Evolutionary conservation across 2,113 vertebrate species (phyloP), one percentile per base, ranked within the genome.

Genomic region (Sigmodon hispidus): DNA sequence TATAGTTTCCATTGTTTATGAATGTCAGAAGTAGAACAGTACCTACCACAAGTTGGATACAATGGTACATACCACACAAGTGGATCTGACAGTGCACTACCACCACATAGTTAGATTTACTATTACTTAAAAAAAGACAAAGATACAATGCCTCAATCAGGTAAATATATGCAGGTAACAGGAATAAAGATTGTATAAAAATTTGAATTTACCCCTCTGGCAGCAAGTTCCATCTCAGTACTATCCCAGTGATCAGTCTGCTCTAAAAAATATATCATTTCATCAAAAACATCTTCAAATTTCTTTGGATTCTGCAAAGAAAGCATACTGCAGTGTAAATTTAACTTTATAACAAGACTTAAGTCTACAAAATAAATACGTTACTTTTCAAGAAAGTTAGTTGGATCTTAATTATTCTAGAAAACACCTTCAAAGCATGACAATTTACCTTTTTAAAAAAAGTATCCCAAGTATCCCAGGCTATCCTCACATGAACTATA

Each of bases 221-320:
- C 98, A 92, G 99, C 98, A 95, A 99, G 99, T 97, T 99, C 99
- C 97, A 99, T 98, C 98, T 99, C 99, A 0, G 99, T 99, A 95
- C 99, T 99, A 93, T 98, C 99, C 99, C 99, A 99, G 96, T 99
- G 99, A 96, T 99, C 99, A 0, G 99, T 98, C 87, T 99, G 98
- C 94, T 99, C 99, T 98, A 99, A 98, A 98, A 99, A 99, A 95
- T 96, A 90, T 84, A 99, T 99, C 99, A 99, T 99, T 98, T 99
- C 99, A 95, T 99, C 99, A 97, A 99, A 99, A 94, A 99, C 99
- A 77, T 99, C 99, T 97, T 99, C 99, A 97, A 99, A 99, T 97
- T 99, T 99, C 97, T 99, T 99, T 89, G 99, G 99, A 98, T 98
- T 99, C 99, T 99, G 98, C 55, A 94, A 77, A 94, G 40, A 96